Evolutionary conservation across 2,797 vertebrate genomes (phyloP).

Genomic region (Loris lydekkerianus): DNA sequence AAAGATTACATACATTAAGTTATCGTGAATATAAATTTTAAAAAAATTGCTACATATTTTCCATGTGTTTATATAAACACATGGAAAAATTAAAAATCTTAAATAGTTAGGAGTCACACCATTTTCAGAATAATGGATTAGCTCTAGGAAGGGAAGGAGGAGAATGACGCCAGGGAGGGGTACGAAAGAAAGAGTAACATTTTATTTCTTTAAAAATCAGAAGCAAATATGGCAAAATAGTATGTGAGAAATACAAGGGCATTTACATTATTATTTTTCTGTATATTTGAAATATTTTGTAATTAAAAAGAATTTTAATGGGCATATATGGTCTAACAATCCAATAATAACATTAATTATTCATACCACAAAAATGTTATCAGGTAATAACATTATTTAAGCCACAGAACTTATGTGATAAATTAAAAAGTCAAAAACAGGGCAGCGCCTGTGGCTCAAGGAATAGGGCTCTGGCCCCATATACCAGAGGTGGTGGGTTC

Average conservation of each 20-base stretch:
- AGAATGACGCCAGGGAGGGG: background rate
- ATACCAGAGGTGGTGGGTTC: no score
- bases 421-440: conserved; percentile 68
- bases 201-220: conserved; percentile 82
- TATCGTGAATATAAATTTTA: background rate
- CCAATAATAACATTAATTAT: conserved; percentile 69
- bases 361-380: conserved; percentile 67
- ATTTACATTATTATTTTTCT: conserved; percentile 72
- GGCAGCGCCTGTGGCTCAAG: no score
- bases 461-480: no score
- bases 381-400: conserved; percentile 66
- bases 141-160: conserved; percentile 44
- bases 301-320: conserved; percentile 76
- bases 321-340: conserved; percentile 72
- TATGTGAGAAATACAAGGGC: conserved; percentile 66
- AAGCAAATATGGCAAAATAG: conserved; percentile 79
- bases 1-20: background rate
- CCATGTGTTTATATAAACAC: background rate
- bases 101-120: background rate
- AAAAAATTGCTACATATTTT: background rate
- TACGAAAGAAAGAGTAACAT: conserved; percentile 75
- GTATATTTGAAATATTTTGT: conserved; percentile 65
- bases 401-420: conserved; percentile 66
- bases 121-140: background rate
- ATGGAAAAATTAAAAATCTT: background rate